Evolutionary conservation across 2,797 vertebrate species (phyloP).

Genomic region (Peromyscus nudipes): DNA sequence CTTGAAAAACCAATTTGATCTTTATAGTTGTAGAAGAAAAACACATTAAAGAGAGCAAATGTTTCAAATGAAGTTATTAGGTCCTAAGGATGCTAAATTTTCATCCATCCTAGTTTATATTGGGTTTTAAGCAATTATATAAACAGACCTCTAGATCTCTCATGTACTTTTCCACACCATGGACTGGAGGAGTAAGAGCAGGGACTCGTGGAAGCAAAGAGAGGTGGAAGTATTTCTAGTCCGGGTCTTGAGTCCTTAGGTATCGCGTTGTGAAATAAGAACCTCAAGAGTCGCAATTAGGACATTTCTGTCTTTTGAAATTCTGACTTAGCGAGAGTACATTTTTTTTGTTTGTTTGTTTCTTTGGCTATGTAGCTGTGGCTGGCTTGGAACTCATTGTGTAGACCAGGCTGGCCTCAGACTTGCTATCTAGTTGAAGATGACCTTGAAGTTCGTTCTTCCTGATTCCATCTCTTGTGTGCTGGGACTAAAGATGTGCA

Average conservation of each 20-base stretch:
- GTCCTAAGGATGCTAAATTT: not conserved
- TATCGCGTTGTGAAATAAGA: not conserved
- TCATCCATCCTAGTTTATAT: not conserved
- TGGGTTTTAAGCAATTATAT: not conserved
- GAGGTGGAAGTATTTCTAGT: not conserved
- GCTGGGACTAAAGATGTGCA: not conserved
- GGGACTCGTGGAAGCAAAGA: not conserved
- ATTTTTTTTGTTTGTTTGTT: not conserved
- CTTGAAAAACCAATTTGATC: not conserved
- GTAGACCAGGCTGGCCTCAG: not conserved
- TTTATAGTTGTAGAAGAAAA: not conserved
- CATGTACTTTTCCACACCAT: not conserved
- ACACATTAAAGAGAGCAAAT: not conserved
- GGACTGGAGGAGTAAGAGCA: not conserved
- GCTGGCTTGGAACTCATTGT: not conserved
- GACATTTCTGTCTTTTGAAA: conserved; percentile 16
- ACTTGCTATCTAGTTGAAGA: not conserved
- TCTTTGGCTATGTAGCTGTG: not conserved
- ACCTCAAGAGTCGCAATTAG: not conserved
- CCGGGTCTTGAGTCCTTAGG: not conserved
- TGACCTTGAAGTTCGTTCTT: not conserved
- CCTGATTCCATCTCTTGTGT: not conserved
- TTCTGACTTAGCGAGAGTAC: not conserved
- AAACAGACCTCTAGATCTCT: not conserved
- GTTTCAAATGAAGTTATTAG: conserved; percentile 39